These are phyloP conservation scores for Tragopan temminckii DNA, from an alignment of 2,797 vertebrate species.

Conservation along the genomic window DNA sequence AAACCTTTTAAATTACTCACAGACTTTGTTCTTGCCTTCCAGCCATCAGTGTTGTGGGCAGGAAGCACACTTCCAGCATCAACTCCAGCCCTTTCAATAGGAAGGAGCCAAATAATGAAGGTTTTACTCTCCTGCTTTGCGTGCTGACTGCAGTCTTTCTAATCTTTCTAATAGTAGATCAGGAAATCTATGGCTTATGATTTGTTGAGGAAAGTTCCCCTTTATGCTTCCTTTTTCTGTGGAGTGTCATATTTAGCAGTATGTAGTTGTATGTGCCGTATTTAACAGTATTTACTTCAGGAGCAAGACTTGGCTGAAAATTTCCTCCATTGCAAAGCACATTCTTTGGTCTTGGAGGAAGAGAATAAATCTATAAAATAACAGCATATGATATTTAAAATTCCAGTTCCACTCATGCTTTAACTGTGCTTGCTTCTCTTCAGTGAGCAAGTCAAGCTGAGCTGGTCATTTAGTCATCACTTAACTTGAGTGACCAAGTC, in stretches of 20 bases:
- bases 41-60: accelerated
- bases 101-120: neutral
- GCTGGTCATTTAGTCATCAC: neutral
- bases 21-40: neutral
- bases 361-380: neutral
- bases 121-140: neutral
- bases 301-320: neutral
- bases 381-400: neutral
- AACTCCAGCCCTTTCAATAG: neutral
- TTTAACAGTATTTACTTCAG: neutral
- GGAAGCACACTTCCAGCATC: neutral
- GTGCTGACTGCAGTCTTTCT: neutral
- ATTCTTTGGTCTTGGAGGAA: neutral
- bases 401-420: neutral
- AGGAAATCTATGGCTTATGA: neutral
- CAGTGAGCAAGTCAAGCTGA: neutral
- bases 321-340: neutral
- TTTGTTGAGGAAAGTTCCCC: neutral
- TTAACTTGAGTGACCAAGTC: neutral
- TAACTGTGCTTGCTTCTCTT: neutral
- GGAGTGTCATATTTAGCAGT: neutral
- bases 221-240: neutral
- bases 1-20: neutral
- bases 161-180: neutral
- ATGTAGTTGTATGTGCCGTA: neutral